Percentiles rank a stretch among this genome's conserved stretches.
Conservation (phyloP, 2,888 invertebrate genomes). For the Empis livida region DNA sequence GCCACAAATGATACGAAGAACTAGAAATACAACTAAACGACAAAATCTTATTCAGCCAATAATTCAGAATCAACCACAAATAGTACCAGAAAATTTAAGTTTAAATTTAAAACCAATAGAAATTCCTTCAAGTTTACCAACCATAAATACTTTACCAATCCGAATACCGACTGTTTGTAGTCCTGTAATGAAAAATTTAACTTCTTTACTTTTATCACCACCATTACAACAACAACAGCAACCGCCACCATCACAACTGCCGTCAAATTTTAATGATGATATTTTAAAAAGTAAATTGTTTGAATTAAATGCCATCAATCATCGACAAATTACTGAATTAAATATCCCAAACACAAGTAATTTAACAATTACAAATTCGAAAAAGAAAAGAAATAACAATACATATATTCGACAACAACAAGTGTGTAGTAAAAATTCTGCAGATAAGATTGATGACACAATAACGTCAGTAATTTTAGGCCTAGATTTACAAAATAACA, state of each 20-base stretch:
- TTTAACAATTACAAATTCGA: too few species aligned
- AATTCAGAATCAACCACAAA: background rate
- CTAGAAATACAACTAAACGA: background rate
- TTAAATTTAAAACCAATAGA: background rate
- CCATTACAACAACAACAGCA: background rate
- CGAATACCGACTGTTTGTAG: background rate
- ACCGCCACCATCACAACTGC: background rate
- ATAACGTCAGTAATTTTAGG: conserved; percentile 2
- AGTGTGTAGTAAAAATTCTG: background rate
- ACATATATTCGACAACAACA: too few species aligned
- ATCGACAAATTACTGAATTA: too few species aligned
- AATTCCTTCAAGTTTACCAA: background rate
- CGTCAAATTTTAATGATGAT: too few species aligned
- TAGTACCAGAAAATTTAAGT: background rate
- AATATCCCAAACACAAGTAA: too few species aligned
- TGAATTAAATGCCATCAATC: too few species aligned
- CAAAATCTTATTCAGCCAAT: background rate
- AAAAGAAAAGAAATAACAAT: too few species aligned
- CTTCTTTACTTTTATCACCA: background rate
- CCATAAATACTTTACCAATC: background rate
- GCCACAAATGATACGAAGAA: background rate
- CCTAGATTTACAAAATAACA: background rate
- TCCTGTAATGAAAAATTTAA: background rate
- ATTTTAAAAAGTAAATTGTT: too few species aligned
- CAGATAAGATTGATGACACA: conserved; percentile 4